phyloP scores from a whole-genome alignment of 2,113 vertebrate genomes.

The Amphiprion ocellaris region DNA sequence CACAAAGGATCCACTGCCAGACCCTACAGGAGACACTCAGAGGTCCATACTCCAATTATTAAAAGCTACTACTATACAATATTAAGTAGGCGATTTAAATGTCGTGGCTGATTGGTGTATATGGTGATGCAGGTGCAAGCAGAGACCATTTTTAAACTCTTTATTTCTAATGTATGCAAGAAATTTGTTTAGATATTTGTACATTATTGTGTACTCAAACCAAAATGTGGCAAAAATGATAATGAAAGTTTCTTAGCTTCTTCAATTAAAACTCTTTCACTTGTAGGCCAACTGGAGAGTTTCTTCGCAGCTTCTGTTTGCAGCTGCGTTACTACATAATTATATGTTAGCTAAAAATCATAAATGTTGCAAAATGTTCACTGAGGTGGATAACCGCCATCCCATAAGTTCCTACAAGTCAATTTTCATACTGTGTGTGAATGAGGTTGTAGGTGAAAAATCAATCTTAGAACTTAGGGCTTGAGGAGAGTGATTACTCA shows the following conservation, averaged over 20 bases:
- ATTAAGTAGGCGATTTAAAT: no score
- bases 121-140: background rate
- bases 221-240: background rate
- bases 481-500: no score
- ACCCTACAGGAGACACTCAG: no score
- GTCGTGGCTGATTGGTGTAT: background rate
- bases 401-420: slow-evolving; percentile 24
- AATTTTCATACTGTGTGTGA: no score
- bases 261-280: background rate
- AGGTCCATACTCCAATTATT: no score
- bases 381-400: background rate
- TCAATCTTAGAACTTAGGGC: background rate
- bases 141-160: no score
- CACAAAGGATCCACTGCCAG: no score
- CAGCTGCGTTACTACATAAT: background rate
- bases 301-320: background rate
- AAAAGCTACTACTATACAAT: no score
- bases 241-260: background rate
- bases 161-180: background rate
- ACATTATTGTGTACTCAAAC: background rate
- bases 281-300: background rate
- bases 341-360: background rate
- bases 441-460: background rate
- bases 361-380: slow-evolving; percentile 1
- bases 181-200: background rate